Evolutionary conservation across 1,140 invertebrate genomes (phyloP).

Genomic region (Drosophila littoralis): DNA sequence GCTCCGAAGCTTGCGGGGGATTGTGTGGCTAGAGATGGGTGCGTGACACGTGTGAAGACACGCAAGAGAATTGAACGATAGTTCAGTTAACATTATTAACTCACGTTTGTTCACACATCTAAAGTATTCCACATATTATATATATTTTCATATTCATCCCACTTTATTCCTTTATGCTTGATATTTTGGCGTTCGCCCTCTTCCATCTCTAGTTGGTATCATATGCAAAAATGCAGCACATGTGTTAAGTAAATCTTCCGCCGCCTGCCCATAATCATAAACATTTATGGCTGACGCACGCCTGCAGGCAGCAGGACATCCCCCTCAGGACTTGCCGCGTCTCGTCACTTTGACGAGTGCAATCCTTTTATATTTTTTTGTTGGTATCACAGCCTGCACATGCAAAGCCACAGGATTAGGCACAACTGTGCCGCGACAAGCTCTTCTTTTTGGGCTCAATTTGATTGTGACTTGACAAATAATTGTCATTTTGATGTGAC

Average conservation of each 20-base stretch:
- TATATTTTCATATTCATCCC: background rate
- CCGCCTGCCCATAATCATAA: constrained; percentile 77
- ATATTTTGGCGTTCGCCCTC: background rate
- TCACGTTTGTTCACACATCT: too few relatives aligned
- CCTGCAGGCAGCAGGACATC: constrained; percentile 45
- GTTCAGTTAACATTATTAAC: background rate
- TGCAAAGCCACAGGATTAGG: constrained; percentile 79
- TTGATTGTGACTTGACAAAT: constrained; percentile 83
- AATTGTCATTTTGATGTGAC: constrained; percentile 81
- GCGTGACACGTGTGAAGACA: too few relatives aligned
- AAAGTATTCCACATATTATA: too few relatives aligned
- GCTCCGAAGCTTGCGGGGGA: constrained; percentile 40
- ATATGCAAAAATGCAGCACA: constrained; percentile 82
- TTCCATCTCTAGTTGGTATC: constrained; percentile 56
- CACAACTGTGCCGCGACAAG: constrained; percentile 70
- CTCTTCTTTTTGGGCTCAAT: constrained; percentile 56
- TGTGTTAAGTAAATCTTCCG: constrained; percentile 78
- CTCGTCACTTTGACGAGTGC: constrained; percentile 76
- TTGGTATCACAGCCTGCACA: constrained; percentile 50
- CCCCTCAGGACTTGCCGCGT: constrained; percentile 44
- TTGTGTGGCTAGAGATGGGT: constrained; percentile 33
- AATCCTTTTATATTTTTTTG: constrained; percentile 63
- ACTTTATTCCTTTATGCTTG: background rate
- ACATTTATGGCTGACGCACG: constrained; percentile 78
- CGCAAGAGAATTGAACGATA: background rate